Evolutionary conservation across 2,113 vertebrate species (phyloP), one percentile per base, ranked within the genome.

Genomic region (Cyphotilapia sp.): DNA sequence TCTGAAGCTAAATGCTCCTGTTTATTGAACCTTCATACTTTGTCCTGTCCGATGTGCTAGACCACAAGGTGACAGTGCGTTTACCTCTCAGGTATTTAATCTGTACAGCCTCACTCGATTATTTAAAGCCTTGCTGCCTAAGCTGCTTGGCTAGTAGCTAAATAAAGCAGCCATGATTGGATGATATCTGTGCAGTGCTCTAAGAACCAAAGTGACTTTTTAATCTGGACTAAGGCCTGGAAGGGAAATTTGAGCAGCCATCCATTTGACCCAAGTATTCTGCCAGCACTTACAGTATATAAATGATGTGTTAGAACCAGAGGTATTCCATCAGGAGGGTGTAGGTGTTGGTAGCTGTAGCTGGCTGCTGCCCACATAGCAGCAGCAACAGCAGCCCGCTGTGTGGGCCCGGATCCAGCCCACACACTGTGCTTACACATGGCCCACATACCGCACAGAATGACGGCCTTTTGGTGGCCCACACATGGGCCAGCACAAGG

Each of bases 121-220:
- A 80, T 19, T 56, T 29, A 19, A 59, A 88, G 63, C 33, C 49
- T 40, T 19, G 22, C 27, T 33, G 24, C 82, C 33, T 95, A 95
- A 95, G 94, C 94, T 85, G 84, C 91, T 71, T 5, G 86, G 85
- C 91, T 80, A n/a, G 47, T 17, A 27, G 92, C 92, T 95, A 96
- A 94, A 95, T 95, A 93, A 87, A 81, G 93, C 89, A 91, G 63
- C 16, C 40, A 57, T 89, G 94, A 95, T 96, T 91, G 94, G 95
- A 96, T 96, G 83, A 95, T 88, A 88, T 81, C 49, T 90, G 87
- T n/a, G 22, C 12, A 13, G 56, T 88, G 82, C 90, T 92, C 92
- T 84, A 81, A 22, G 69, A 85, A 82, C 76, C 53, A 91, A 93
- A 94, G 88, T 83, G 69, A 83, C 59, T 85, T 90, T 89, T 90